These are phyloP conservation scores for Sitta europaea DNA, from an alignment of 2,113 vertebrate species.

Conservation along the genomic window DNA sequence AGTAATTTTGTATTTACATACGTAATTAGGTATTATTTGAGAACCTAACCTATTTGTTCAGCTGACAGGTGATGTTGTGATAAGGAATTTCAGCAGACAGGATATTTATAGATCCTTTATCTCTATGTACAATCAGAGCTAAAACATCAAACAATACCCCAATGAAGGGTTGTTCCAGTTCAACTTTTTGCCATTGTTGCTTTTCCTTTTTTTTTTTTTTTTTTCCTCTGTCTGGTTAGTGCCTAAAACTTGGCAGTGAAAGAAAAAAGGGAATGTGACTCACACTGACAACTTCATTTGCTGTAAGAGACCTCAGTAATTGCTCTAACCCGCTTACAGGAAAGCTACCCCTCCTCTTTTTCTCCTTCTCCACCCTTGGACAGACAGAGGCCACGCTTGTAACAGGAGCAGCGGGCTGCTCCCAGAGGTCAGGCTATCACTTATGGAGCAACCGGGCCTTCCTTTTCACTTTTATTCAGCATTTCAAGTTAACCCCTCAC, in stretches of 20 bases:
- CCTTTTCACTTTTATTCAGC: neutral
- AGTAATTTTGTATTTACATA: conserved; percentile 22
- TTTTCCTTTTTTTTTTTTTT: neutral
- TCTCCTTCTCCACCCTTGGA: neutral
- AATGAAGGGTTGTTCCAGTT: conserved; percentile 49
- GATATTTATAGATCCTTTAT: conserved; percentile 63
- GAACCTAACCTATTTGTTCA: conserved; percentile 44
- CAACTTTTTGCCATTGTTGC: conserved; percentile 55
- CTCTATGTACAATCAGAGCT: conserved; percentile 24
- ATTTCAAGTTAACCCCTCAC: neutral
- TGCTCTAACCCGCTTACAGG: conserved; percentile 57
- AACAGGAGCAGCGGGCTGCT: neutral
- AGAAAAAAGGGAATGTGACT: conserved; percentile 56
- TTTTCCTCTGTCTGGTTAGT: conserved; percentile 1
- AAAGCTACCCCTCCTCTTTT: conserved; percentile 41
- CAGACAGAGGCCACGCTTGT: neutral
- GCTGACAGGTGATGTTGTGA: conserved; percentile 25
- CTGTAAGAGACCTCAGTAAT: conserved; percentile 56
- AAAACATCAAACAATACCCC: conserved; percentile 39
- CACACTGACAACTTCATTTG: conserved; percentile 53
- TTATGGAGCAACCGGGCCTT: neutral
- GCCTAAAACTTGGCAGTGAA: conserved; percentile 57
- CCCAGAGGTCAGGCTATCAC: neutral
- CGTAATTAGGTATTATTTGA: neutral
- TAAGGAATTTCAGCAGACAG: conserved; percentile 56